A percentile compares a stretch with the other conserved stretches of the same genome.
These are phyloP conservation scores for Ypsolopha sequella DNA, from an alignment of 2,888 invertebrate species.

Conservation along the genomic window DNA sequence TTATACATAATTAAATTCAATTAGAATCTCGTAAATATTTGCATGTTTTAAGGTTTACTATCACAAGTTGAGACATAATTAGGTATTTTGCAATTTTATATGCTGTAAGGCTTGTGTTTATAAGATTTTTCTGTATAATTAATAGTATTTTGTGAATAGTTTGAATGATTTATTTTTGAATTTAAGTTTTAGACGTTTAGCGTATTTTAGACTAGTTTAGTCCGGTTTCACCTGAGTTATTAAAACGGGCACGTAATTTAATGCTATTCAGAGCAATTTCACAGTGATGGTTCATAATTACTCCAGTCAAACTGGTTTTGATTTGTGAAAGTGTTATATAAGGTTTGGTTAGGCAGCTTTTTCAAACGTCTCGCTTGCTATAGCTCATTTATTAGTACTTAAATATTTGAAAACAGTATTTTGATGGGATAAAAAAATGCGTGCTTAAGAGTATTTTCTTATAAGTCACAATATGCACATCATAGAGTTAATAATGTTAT, in stretches of 20 bases:
- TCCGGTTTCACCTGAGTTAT: background rate
- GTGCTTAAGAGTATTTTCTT: background rate
- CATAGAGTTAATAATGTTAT: background rate
- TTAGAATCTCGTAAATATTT: background rate
- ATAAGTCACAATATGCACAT: background rate
- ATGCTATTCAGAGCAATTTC: background rate
- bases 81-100: background rate
- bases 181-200: background rate
- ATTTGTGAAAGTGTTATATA: background rate
- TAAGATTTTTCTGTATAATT: background rate
- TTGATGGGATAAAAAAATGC: background rate
- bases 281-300: background rate
- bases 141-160: background rate
- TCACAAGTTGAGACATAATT: background rate
- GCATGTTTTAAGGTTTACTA: background rate
- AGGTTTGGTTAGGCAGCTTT: background rate
- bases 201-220: background rate
- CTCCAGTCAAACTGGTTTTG: conserved; percentile 4
- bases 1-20: too few relatives aligned
- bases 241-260: background rate
- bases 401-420: background rate
- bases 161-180: background rate
- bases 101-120: background rate
- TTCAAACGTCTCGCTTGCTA: background rate
- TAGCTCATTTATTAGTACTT: background rate